phyloP scores from a whole-genome alignment of 2,113 vertebrate genomes.

The Bufo gargarizans region DNA sequence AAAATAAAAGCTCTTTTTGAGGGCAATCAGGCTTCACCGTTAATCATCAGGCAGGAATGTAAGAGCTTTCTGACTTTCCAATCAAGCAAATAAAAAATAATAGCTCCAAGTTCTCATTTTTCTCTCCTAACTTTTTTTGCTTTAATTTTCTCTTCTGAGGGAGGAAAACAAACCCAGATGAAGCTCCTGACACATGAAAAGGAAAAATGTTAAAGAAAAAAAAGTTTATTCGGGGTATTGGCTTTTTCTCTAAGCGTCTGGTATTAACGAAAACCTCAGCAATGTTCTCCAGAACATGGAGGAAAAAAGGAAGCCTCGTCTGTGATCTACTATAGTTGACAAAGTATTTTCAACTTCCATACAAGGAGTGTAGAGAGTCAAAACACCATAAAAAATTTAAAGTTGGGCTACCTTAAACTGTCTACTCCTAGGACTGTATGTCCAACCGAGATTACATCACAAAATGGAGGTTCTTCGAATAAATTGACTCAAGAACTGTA shows the following conservation, averaged over 20 bases:
- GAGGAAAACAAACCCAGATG: constrained; percentile 46
- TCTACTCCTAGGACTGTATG: neutral
- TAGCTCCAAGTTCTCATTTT: constrained; percentile 41
- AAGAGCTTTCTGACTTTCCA: constrained; percentile 18
- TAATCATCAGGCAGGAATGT: constrained; percentile 26
- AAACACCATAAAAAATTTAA: too few species aligned
- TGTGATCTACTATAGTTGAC: constrained; percentile 14
- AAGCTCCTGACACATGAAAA: constrained; percentile 40
- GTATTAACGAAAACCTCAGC: constrained; percentile 25
- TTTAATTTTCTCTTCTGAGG: neutral
- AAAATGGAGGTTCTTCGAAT: neutral
- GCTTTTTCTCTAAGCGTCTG: neutral
- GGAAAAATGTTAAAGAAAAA: constrained; percentile 32
- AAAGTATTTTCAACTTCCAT: neutral
- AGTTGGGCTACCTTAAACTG: too few species aligned
- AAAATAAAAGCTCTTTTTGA: neutral
- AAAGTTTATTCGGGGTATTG: constrained; percentile 29
- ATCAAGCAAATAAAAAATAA: constrained; percentile 42
- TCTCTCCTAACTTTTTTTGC: constrained; percentile 30
- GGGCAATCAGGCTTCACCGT: neutral
- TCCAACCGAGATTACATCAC: neutral
- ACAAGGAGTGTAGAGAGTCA: neutral
- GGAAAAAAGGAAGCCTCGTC: neutral
- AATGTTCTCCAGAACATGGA: neutral
- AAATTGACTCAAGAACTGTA: neutral